phyloP scores from a whole-genome alignment of 2,888 invertebrate genomes.

The Axea sp. region DNA sequence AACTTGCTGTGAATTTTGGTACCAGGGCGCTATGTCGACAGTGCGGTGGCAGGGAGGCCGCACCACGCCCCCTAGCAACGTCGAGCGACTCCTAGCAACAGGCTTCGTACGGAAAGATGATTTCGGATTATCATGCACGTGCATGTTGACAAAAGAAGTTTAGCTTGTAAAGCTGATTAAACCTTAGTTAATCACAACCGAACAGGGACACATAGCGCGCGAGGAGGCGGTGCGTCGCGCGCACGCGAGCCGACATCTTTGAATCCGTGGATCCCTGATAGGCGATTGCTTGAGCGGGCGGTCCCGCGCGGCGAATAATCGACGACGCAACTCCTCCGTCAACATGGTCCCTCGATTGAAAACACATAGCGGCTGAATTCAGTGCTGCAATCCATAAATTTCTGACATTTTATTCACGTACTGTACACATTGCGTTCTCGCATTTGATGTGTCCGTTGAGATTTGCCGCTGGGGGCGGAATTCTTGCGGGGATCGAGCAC shows the following conservation, averaged over 20 bases:
- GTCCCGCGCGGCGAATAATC: constrained; percentile 75
- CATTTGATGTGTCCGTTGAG: constrained; percentile 14
- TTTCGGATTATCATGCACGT: constrained; percentile 77
- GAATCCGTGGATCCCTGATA: constrained; percentile 64
- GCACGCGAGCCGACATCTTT: constrained; percentile 11
- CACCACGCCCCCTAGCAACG: constrained; percentile 39
- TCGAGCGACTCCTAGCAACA: constrained; percentile 28
- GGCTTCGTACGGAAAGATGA: constrained; percentile 68
- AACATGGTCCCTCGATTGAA: constrained; percentile 62
- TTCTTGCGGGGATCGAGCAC: too few relatives aligned
- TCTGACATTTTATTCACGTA: constrained; percentile 72
- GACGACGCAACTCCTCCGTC: constrained; percentile 38
- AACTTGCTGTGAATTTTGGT: constrained; percentile 72
- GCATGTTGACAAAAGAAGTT: constrained; percentile 78
- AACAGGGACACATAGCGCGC: constrained; percentile 68
- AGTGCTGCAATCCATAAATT: constrained; percentile 76
- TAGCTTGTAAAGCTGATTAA: constrained; percentile 79
- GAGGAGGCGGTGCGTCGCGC: constrained; percentile 1
- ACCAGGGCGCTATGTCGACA: constrained; percentile 66
- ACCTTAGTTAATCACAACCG: constrained; percentile 78
- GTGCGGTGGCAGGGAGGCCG: too few relatives aligned
- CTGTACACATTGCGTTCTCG: constrained; percentile 44
- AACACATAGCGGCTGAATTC: constrained; percentile 77
- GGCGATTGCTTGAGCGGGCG: constrained; percentile 70
- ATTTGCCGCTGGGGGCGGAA: neutral